Percentiles rank a stretch among this genome's conserved stretches.
phyloP scores from a whole-genome alignment of 2,888 invertebrate genomes.

The Ypsolopha scabrella region DNA sequence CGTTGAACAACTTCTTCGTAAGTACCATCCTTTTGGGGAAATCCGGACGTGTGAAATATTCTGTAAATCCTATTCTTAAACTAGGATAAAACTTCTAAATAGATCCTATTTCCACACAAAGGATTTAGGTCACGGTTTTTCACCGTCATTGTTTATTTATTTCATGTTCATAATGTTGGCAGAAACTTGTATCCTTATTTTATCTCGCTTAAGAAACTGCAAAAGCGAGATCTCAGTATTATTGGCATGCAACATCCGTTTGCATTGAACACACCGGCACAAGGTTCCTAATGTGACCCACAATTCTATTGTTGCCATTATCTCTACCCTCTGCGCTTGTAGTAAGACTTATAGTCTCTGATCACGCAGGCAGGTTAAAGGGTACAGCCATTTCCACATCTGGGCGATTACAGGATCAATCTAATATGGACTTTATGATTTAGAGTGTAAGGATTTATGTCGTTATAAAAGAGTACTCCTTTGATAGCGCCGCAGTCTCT shows the following conservation, averaged over 20 bases:
- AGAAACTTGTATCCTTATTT: no score
- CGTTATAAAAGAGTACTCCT: constrained; percentile 27
- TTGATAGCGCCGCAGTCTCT: constrained; percentile 46
- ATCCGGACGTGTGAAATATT: no score
- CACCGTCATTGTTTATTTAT: no score
- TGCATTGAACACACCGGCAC: constrained; percentile 31
- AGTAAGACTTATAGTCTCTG: constrained; percentile 30
- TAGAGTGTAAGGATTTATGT: constrained; percentile 31
- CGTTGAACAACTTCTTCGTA: no score
- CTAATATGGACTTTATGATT: constrained; percentile 36
- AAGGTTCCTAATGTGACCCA: constrained; percentile 27
- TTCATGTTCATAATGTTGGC: no score
- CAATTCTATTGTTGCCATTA: background rate
- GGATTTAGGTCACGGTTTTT: no score
- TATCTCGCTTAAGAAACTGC: background rate
- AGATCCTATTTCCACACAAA: no score
- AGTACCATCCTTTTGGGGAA: no score
- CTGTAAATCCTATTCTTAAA: no score
- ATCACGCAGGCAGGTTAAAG: constrained; percentile 40
- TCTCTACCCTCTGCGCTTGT: background rate
- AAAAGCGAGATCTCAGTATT: background rate
- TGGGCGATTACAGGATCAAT: constrained; percentile 23
- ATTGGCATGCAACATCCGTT: constrained; percentile 26
- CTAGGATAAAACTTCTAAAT: no score
- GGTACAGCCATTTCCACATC: constrained; percentile 40